Conservation (phyloP, 1,140 invertebrate species). For the Bombus affinis region DNA sequence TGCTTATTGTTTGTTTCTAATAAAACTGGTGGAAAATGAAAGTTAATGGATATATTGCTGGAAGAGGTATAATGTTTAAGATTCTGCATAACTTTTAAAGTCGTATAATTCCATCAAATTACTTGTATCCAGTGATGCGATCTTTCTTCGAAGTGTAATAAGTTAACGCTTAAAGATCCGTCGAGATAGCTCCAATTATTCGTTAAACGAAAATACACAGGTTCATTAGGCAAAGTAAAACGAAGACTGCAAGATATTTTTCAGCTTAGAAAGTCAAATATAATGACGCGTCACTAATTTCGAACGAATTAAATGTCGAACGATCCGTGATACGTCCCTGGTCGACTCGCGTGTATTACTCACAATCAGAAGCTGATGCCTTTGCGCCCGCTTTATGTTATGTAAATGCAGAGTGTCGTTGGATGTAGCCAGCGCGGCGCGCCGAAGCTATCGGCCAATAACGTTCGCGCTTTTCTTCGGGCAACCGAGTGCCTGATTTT, state of each 20-base stretch:
- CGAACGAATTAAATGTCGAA: not conserved
- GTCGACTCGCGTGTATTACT: not conserved
- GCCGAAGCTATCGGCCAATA: slow-evolving; percentile 39
- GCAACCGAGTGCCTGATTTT: slow-evolving; percentile 45
- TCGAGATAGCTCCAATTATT: slow-evolving; percentile 3
- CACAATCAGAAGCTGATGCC: not conserved
- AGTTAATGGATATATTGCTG: not conserved
- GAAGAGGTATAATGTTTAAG: not conserved
- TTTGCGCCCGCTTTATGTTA: slow-evolving; percentile 61
- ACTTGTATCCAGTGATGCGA: not conserved
- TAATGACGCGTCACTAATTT: not conserved
- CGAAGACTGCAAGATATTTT: too few species aligned
- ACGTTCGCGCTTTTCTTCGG: slow-evolving; percentile 31
- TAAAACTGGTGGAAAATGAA: not conserved
- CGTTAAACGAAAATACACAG: not conserved
- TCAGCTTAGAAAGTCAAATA: too few species aligned
- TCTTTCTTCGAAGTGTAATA: not conserved
- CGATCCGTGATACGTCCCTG: not conserved
- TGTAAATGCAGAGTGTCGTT: slow-evolving; percentile 55
- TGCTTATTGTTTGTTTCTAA: too few species aligned
- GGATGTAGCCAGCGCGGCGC: not conserved
- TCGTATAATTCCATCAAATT: not conserved
- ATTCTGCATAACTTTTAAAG: not conserved
- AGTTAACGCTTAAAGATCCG: not conserved
- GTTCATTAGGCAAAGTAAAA: not conserved